phyloP scores from a whole-genome alignment of 2,888 invertebrate species.

The Stenolophus ochropezus region DNA sequence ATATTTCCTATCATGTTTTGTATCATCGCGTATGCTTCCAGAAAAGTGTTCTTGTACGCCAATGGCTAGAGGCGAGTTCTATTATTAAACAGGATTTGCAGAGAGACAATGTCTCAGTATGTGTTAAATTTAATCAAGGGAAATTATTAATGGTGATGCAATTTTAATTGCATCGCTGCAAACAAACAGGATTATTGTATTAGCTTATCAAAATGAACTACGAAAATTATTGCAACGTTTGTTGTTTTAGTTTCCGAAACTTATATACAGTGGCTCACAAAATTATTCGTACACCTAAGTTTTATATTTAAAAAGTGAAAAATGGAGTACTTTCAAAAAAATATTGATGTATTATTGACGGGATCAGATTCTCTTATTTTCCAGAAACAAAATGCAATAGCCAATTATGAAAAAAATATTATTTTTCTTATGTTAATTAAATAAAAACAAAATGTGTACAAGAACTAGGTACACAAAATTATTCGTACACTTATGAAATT shows the following conservation, averaged over 20 bases:
- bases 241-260: background rate
- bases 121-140: slow-evolving; percentile 13
- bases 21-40: background rate
- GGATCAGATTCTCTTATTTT: no score
- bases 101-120: slow-evolving; percentile 8
- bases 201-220: background rate
- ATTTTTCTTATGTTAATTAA: no score
- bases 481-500: no score
- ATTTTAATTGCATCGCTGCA: background rate
- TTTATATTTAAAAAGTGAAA: no score
- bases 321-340: no score
- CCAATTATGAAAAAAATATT: no score
- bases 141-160: slow-evolving; percentile 11
- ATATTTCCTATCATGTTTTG: background rate
- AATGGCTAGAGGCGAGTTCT: slow-evolving; percentile 4
- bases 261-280: background rate
- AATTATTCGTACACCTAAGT: background rate
- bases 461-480: no score
- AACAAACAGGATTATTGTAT: background rate
- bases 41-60: background rate
- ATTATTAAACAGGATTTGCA: slow-evolving; percentile 27
- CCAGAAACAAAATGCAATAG: no score
- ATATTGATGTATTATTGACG: no score
- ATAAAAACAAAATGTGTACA: no score
- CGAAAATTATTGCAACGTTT: background rate